Percentiles rank a stretch among this genome's conserved stretches.
Evolutionary conservation across 2,113 vertebrate genomes (phyloP).

Genomic region (Trematocara variabile): DNA sequence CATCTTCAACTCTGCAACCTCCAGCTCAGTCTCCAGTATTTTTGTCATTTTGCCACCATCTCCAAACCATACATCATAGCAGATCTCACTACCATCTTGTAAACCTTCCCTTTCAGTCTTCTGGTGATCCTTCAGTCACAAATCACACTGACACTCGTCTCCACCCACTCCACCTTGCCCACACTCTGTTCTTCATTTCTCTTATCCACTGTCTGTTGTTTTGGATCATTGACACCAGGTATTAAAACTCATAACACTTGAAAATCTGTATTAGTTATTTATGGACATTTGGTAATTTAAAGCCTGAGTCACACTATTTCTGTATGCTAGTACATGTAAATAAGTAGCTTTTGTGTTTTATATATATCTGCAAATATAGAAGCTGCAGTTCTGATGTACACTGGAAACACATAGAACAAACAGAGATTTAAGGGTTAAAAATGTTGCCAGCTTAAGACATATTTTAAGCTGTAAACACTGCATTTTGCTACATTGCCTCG

Average conservation of each 20-base stretch:
- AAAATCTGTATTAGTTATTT: background rate
- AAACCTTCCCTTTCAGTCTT: background rate
- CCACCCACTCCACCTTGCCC: background rate
- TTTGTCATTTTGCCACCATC: background rate
- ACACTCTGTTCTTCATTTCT: background rate
- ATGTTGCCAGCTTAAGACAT: background rate
- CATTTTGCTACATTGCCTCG: background rate
- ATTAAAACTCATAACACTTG: background rate
- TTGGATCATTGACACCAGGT: background rate
- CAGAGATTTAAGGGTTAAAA: background rate
- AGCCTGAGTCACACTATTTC: background rate
- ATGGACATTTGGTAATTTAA: background rate
- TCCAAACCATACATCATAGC: background rate
- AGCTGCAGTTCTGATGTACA: background rate
- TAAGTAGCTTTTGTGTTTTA: background rate
- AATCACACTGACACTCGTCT: background rate
- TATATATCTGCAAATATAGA: background rate
- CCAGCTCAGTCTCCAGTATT: background rate
- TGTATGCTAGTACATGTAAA: background rate
- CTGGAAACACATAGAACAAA: background rate
- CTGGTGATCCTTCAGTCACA: background rate
- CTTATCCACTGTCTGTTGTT: background rate
- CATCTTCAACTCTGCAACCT: background rate
- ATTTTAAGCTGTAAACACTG: background rate
- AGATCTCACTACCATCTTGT: background rate